Percentiles rank a stretch among this genome's conserved stretches.
phyloP scores from a whole-genome alignment of 2,888 invertebrate genomes.

The Hirtodrosophila duncani region DNA sequence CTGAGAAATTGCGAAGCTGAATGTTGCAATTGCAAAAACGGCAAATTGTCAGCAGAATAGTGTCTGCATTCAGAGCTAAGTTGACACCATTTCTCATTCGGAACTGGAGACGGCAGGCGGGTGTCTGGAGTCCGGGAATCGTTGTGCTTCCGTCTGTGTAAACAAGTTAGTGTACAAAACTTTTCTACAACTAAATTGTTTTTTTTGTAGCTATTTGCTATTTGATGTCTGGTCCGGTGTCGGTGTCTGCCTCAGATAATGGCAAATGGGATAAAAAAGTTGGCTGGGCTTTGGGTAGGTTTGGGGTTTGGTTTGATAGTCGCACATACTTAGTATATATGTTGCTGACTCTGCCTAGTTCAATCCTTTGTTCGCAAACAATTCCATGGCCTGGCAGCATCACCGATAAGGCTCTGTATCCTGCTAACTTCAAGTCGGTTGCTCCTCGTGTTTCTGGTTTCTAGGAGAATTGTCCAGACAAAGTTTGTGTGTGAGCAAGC shows the following conservation, averaged over 20 bases:
- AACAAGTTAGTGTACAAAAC: conserved; percentile 46
- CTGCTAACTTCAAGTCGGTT: conserved; percentile 27
- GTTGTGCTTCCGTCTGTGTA: conserved; percentile 27
- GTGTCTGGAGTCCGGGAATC: conserved; percentile 8
- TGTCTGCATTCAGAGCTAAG: conserved; percentile 9
- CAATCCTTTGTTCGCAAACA: conserved; percentile 13
- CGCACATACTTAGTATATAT: conserved; percentile 13
- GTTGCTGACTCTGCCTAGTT: no score
- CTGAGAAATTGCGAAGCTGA: conserved; percentile 33
- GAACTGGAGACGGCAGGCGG: conserved; percentile 15
- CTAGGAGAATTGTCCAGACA: conserved; percentile 16
- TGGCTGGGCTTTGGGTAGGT: conserved; percentile 5
- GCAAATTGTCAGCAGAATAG: conserved; percentile 36
- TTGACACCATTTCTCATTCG: not conserved
- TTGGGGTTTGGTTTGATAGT: not conserved
- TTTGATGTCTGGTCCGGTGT: conserved; percentile 37
- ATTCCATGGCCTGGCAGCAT: conserved; percentile 17
- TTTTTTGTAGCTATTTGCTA: conserved; percentile 40
- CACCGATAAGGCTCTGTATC: conserved; percentile 35
- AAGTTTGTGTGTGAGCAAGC: conserved; percentile 42
- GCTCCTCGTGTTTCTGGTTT: no score
- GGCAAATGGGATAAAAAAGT: conserved; percentile 50
- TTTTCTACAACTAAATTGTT: conserved; percentile 47
- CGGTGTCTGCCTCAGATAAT: conserved; percentile 34
- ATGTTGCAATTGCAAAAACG: no score